Conservation (phyloP, 2,797 vertebrate species). For the Pyrocephalus nanus region DNA sequence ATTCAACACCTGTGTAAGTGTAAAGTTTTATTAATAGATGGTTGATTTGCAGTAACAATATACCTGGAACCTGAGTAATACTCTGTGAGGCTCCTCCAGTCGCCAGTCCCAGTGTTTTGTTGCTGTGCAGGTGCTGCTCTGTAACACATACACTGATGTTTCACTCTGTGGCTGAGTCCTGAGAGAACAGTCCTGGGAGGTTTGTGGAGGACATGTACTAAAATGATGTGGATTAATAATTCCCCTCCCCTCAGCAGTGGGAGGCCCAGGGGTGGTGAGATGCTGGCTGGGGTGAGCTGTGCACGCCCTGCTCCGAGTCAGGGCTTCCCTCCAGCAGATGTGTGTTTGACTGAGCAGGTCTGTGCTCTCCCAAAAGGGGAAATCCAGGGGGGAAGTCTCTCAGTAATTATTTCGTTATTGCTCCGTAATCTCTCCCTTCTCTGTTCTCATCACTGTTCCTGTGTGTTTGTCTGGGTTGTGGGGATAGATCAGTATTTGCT, state of each 20-base stretch:
- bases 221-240: background rate
- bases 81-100: background rate
- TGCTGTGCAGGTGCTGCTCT: background rate
- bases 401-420: background rate
- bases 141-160: background rate
- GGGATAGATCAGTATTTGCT: background rate
- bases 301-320: rapidly evolving
- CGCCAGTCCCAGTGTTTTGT: background rate
- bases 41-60: background rate
- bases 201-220: background rate
- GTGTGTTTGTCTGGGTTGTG: background rate
- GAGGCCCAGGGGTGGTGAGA: background rate
- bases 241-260: background rate
- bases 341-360: background rate
- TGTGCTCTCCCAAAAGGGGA: background rate
- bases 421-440: background rate
- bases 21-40: background rate
- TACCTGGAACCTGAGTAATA: background rate
- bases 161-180: background rate
- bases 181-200: background rate
- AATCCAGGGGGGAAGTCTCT: background rate
- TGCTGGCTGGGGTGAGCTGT: background rate
- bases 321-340: conserved; percentile 15
- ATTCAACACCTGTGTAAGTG: background rate
- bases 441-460: background rate